Percentiles rank a stretch among this genome's conserved stretches.
Evolutionary conservation across 2,797 vertebrate genomes (phyloP).

Genomic region (Centropyge bicolor): DNA sequence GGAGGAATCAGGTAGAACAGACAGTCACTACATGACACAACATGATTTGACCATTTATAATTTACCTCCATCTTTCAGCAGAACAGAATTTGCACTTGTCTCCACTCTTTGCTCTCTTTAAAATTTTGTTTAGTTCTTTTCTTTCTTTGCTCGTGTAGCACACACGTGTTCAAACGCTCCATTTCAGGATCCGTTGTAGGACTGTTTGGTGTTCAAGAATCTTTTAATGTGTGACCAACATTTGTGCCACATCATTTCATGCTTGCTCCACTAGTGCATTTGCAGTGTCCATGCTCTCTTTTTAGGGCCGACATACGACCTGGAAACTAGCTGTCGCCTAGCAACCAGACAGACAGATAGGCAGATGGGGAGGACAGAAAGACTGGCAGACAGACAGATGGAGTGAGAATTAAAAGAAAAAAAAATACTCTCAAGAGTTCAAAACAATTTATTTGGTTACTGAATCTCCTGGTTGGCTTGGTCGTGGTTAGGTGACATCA

Average conservation of each 20-base stretch:
- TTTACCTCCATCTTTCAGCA: constrained; percentile 5
- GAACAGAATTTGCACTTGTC: background rate
- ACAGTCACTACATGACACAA: constrained; percentile 15
- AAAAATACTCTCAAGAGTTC: background rate
- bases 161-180: background rate
- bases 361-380: constrained; percentile 29
- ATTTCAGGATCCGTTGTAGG: background rate
- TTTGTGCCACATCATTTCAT: constrained; percentile 42
- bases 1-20: background rate
- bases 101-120: background rate
- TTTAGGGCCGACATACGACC: constrained; percentile 36
- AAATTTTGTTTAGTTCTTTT: background rate
- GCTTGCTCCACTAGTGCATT: background rate
- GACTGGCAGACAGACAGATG: constrained; percentile 28
- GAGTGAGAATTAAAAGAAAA: constrained; percentile 8
- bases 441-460: constrained; percentile 10
- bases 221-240: constrained; percentile 23
- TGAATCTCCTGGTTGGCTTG: background rate
- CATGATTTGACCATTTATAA: constrained; percentile 22
- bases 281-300: constrained; percentile 42
- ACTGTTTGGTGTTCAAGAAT: constrained; percentile 12
- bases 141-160: background rate
- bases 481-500: constrained; percentile 18
- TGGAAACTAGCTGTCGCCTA: constrained; percentile 46
- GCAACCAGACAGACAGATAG: constrained; percentile 53